Base-by-base conservation (phyloP, 2,888 invertebrate species). In the Diadromus collaris region DNA sequence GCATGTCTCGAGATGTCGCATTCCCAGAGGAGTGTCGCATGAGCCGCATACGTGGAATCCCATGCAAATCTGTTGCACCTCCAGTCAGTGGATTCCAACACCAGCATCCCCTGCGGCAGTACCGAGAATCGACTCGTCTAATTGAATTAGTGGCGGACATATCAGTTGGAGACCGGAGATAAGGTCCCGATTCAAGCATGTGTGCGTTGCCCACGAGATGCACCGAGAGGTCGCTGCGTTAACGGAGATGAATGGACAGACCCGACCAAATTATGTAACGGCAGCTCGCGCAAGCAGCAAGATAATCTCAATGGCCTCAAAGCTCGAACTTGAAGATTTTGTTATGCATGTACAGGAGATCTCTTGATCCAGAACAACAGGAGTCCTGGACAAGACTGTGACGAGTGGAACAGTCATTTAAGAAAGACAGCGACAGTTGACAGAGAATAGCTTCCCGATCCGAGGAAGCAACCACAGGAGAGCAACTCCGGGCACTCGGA, bases 391-490 rank as follows among this genome's bases (percentile, higher is more conserved):
- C 58, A 13, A 34, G 19, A 7, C n/a, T 21, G 2, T 34, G 7
- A 24, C 21, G 34, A 34, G 7, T 16, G 6, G 10, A n/a, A 34
- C n/a, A 7, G 21, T 19, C 34, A 34, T 34, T 32, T 32, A 64
- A 44, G 71, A 38, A 65, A 27, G 68, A 38, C 54, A 32, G 69
- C 51, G 65, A 58, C 27, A 69, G 27, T 27, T 63, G 67, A 65
- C 38, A 65, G 54, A 61, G 73, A 67, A 2, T 74, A 74, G 68
- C 64, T 60, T 58, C 70, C 58, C 29, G 75, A 80, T 68, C 54
- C 54, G 16, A 78, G 44, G 38, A 65, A 60, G 51, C 56, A 27
- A 48, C 41, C 51, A n/a, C n/a, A n/a, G n/a, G 72, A 61, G 38
- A 60, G 60, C 10, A 21, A 21, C 34, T 13, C 9, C 21, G 51